Base-by-base conservation (phyloP, 2,113 vertebrate genomes). In the Toxostoma redivivum region DNA sequence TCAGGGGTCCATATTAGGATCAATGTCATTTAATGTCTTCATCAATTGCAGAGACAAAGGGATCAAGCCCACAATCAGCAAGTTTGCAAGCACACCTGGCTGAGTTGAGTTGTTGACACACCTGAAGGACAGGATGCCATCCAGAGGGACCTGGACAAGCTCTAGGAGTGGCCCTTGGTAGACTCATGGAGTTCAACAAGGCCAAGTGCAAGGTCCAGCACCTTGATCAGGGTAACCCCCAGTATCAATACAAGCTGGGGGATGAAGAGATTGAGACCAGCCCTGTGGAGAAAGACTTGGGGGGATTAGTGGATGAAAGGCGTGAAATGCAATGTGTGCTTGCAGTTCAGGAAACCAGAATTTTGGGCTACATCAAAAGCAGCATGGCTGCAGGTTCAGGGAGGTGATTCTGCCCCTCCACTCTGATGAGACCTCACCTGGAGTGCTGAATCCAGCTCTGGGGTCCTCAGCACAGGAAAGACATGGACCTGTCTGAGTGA, bases 401-500 rank as follows among this genome's bases (percentile, higher is more conserved):
- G 38, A n/a, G 45, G 28, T 25, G 33, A 45, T 58, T 66, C 19
- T 73, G 19, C 11, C 16, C 24, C 23, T 81, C 19, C 45, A 38
- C 28, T 51, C 28, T 38, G 19, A 20, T 13, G 23, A 45, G 37
- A 48, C 3, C 42, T 18, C 11, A 42, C 11, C 23, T 73, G 67
- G 15, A 51, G 8, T 45, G 35, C 12, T 65, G 44, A 14, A 65
- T 73, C 15, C 58, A 81, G 28, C 27, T 44, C 18, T 30, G 45
- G 50, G 15, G 10, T 51, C 23, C 28, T 38, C 33, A 60, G 77
- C 19, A 23, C 23, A 38, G 23, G 8, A 33, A 65, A 37, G 23
- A 24, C 1, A 1, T 33, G 22, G 23, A 57, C 2, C 12, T 44
- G 27, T 28, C 38, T 3, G 7, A 45, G 21, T 4, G 14, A 31